Base-by-base conservation (phyloP, 2,888 invertebrate genomes). In the Protodeltote pygarga region DNA sequence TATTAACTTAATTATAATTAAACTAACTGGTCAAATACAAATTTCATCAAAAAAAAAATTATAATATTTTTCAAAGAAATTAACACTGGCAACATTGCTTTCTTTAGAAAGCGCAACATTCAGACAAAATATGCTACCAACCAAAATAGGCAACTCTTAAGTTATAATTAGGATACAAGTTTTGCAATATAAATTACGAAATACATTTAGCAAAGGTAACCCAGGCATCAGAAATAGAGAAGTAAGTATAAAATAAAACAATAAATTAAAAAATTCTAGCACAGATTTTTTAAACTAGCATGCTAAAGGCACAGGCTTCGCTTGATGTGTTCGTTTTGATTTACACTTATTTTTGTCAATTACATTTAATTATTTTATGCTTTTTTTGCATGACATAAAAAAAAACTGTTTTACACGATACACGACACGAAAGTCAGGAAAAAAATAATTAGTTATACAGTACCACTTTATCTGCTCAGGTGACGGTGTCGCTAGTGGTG, bases 291-390 rank as follows among this genome's bases (percentile, higher is more conserved):
- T 40, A 33, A 41, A 60, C 28, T 58, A 65, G 77, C 75, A 79
- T 79, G 79, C 66, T 67, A 71, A 41, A 48, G 49, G 69, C 71
- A 73, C 74, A 74, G 54, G 78, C 76, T 79, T 79, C 52, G 79
- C 77, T 75, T 76, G 58, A 57, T 71, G 67, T 78, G 65, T 66
- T 58, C 52, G 63, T 66, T 65, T 67, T 54, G 62, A 55, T 70
- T 61, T 53, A 54, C 57, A 64, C 54, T 39, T 55, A 44, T 63
- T 57, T 55, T 55, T 38, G 11, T 25, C 23, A n/a, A 46, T 39
- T 41, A 25, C 29, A 48, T 53, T 40, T 24, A 46, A 35, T 46
- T 60, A 31, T 47, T 52, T 57, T 65, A 54, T 32, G 62, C 50
- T 63, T 58, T 55, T 54, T 55, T 32, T 48, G 67, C 67, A 67